Evolutionary conservation across 2,888 invertebrate genomes (phyloP).

Genomic region (Pollenia griseotomentosa): DNA sequence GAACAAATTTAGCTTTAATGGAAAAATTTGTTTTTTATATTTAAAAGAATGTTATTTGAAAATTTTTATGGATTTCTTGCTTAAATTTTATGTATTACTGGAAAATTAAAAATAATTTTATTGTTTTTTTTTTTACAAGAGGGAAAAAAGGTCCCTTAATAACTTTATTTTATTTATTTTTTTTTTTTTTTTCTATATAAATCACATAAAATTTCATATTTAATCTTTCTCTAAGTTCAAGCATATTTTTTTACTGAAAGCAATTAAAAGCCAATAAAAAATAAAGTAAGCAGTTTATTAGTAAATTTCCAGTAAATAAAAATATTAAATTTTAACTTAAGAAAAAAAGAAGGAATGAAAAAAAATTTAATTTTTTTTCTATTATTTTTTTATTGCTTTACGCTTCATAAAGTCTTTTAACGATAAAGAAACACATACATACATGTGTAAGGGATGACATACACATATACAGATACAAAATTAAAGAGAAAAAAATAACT

Average conservation of each 20-base stretch:
- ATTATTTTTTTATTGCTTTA: conserved; percentile 27
- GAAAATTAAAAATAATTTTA: too few species aligned
- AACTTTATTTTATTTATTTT: too few species aligned
- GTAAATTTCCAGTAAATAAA: neutral
- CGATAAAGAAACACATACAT: conserved; percentile 29
- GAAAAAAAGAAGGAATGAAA: neutral
- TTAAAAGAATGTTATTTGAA: too few species aligned
- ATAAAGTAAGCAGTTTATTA: neutral
- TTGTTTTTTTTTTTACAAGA: too few species aligned
- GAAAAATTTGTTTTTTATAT: too few species aligned
- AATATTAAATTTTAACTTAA: neutral
- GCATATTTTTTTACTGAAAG: neutral
- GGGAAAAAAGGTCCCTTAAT: too few species aligned
- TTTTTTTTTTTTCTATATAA: too few species aligned
- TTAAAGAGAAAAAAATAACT: neutral
- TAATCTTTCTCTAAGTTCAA: neutral
- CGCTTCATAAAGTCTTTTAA: conserved; percentile 57
- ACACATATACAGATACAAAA: neutral
- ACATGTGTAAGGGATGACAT: neutral
- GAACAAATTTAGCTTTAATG: too few species aligned
- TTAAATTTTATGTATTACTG: too few species aligned
- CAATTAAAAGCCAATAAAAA: neutral
- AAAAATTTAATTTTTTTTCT: neutral
- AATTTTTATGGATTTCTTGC: too few species aligned
- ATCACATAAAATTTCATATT: too few species aligned